Base-by-base conservation (phyloP, 2,888 invertebrate species). In the Chrysodeixis includens region DNA sequence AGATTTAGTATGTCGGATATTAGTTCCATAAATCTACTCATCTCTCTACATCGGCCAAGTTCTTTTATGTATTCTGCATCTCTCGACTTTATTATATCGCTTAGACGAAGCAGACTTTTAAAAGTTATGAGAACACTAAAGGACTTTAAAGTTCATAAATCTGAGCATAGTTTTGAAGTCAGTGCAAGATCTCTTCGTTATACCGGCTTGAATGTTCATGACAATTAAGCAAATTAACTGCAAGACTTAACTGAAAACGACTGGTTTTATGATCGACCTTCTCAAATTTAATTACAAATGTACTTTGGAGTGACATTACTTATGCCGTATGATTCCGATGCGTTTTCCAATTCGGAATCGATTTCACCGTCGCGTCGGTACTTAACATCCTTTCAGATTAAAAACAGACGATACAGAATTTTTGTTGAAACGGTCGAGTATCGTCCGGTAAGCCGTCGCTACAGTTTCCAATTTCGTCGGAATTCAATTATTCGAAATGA, bases 401-500 rank as follows among this genome's bases (percentile, higher is more conserved):
- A 35, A 55, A 8, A 22, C 22, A 35, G n/a, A n/a, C 26, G 16
- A 9, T 56, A 20, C 20, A n/a, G n/a, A 2, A n/a, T 18, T 30
- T 46, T 12, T 9, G 51, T 30, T 30, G 30, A 7, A 18, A 5
- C n/a, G 12, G 20, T 12, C 49, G 16, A 12, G 26, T 58, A 1
- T 35, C 46, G 40, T 55, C 10, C 44, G 54, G 20, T 53, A 57
- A 58, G 18, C 54, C 22, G 6, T 12, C 30, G 40, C 10, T 35
- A 10, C 30, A 26, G 14, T 62, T 64, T 40, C 52, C 52, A 67
- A 67, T 62, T 67, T 56, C 30, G 32, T 26, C 44, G 2, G n/a
- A 12, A 65, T 62, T 77, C 52, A 73, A 73, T 74, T 66, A 56
- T 69, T 52, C 18, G 53, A 55, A 62, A 70, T 74, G 46, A 64